Evolutionary conservation across 2,888 invertebrate species (phyloP), one percentile per base, ranked within the genome.

Genomic region (Ochropacha duplaris): DNA sequence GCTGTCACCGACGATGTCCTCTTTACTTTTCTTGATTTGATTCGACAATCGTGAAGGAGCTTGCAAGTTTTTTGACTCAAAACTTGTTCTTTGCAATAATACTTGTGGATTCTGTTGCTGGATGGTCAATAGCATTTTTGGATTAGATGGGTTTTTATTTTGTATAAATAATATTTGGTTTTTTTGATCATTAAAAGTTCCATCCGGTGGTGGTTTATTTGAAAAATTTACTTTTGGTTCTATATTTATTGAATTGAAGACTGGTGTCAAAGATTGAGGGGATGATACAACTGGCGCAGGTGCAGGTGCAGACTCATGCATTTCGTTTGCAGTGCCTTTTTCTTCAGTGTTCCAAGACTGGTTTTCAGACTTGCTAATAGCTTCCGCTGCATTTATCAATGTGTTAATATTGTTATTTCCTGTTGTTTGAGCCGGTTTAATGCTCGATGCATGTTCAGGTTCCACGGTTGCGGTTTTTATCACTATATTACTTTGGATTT

Each of bases 41-140:
- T 65, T 87, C 78, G 79, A 85, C 76, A 81, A 81, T 84, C 84
- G 93, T 88, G 84, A 93, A 91, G 84, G 91, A 92, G 84, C 84
- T 90, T 83, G 88, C 86, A 83, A 72, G 88, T 88, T 90, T 90
- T 90, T 91, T 90, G 87, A 75, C 66, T 92, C 90, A 67, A 84
- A 84, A 65, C 73, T 87, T 8, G 84, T 78, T 79, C 88, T 82
- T 73, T 89, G 88, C 44, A 90, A 64, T 56, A 90, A 72, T 22
- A 91, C 86, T 66, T 90, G 89, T 9, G 90, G 85, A 58, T 84
- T 88, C 59, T 84, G 85, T 56, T 86, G 85, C 57, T 90, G 91
- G 58, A 92, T 84, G 0, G 90, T 82, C 2, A 92, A 58, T 60
- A 92, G 63, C 84, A 91, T 87, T 79, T 92, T 92, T 28, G 87